Percentiles rank a stretch among this genome's conserved stretches.
phyloP scores from a whole-genome alignment of 1,140 invertebrate species.

The Mycetomoellerius zeteki region DNA sequence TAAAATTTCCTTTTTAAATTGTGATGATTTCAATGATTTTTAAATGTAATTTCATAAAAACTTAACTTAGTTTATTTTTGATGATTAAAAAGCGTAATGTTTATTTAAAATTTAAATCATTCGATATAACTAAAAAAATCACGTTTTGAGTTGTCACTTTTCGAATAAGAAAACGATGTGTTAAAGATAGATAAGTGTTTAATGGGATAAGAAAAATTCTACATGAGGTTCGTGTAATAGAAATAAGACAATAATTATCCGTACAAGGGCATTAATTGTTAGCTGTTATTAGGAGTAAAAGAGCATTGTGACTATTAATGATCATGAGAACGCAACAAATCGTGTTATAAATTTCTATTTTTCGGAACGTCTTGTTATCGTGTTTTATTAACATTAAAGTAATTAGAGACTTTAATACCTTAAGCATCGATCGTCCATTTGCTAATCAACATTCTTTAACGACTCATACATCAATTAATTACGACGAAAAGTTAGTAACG shows the following conservation, averaged over 20 bases:
- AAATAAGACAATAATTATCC: neutral
- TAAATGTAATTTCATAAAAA: no score
- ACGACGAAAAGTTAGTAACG: neutral
- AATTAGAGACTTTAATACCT: neutral
- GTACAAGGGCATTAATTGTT: neutral
- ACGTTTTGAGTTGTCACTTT: no score
- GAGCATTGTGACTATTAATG: neutral
- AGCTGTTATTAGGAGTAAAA: neutral
- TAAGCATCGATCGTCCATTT: neutral
- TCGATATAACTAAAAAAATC: no score
- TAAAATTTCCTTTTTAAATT: no score
- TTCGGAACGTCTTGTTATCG: neutral
- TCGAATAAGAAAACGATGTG: no score
- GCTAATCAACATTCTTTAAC: neutral
- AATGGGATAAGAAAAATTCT: neutral
- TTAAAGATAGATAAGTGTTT: neutral
- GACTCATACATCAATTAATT: slow-evolving; percentile 23
- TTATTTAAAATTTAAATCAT: no score
- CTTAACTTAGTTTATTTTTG: no score
- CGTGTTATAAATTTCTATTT: neutral
- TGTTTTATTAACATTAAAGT: slow-evolving; percentile 4
- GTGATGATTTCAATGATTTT: no score
- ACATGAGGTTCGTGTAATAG: neutral
- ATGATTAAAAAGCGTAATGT: no score
- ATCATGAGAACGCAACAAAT: neutral